These are phyloP conservation scores for Lymantria monacha DNA, from an alignment of 2,888 invertebrate genomes.

Conservation along the genomic window DNA sequence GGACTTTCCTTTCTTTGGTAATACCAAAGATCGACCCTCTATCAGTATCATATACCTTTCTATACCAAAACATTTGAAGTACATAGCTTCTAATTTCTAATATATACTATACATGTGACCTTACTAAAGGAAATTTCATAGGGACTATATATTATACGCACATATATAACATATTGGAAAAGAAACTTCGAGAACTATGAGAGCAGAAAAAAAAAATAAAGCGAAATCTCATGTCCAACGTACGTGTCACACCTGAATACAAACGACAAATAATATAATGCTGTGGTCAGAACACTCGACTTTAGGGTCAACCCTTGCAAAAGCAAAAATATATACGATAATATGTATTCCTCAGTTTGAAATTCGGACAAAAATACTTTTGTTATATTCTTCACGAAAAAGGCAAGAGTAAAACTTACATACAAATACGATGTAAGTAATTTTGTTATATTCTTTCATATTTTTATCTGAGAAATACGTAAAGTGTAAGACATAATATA, in stretches of 20 bases:
- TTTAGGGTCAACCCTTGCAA: slow-evolving; percentile 41
- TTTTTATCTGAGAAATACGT: not conserved
- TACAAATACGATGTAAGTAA: no score
- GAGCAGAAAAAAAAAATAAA: slow-evolving; percentile 40
- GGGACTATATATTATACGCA: not conserved
- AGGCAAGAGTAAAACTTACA: no score
- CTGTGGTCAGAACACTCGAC: slow-evolving; percentile 31
- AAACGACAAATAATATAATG: slow-evolving; percentile 57
- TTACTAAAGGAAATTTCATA: not conserved
- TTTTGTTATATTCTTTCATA: not conserved
- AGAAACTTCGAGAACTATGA: slow-evolving; percentile 31
- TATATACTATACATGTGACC: no score
- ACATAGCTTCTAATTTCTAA: no score
- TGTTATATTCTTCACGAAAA: no score
- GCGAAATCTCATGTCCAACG: slow-evolving; percentile 55
- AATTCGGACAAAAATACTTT: no score
- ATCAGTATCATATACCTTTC: no score
- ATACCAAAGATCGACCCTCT: no score
- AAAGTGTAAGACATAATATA: no score
- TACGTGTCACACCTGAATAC: slow-evolving; percentile 59
- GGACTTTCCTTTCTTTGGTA: no score
- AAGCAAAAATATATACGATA: slow-evolving; percentile 30
- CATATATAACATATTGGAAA: slow-evolving; percentile 20
- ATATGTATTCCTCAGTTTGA: slow-evolving; percentile 4
- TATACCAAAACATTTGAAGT: no score